These are phyloP conservation scores for Morinoia aosen DNA, from an alignment of 2,888 invertebrate genomes.

Conservation along the genomic window DNA sequence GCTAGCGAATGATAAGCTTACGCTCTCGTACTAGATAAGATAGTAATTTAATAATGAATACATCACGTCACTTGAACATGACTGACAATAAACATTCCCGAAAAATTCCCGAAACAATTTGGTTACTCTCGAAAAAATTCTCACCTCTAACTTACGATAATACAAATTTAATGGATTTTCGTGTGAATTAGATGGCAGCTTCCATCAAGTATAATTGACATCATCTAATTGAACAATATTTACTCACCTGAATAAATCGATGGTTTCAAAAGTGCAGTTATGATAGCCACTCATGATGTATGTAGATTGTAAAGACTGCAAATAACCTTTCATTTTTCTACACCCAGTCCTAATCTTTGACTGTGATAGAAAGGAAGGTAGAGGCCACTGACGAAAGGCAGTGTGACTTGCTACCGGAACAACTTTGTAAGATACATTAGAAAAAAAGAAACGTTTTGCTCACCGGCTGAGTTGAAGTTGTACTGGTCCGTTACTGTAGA, in stretches of 20 bases:
- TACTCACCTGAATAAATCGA: too few relatives aligned
- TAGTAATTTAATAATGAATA: neutral
- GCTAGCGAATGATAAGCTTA: too few relatives aligned
- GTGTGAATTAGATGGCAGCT: neutral
- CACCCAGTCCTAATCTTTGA: too few relatives aligned
- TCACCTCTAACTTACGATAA: neutral
- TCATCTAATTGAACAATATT: neutral
- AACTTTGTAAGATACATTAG: neutral
- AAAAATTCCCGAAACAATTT: too few relatives aligned
- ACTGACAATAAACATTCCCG: neutral
- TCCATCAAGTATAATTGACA: neutral
- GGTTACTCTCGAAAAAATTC: neutral
- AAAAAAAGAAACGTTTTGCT: neutral
- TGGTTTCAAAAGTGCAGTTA: too few relatives aligned
- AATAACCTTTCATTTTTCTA: neutral
- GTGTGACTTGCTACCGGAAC: neutral
- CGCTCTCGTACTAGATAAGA: neutral
- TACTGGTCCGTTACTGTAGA: slow-evolving; percentile 43
- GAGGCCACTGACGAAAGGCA: too few relatives aligned
- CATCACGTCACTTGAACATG: neutral
- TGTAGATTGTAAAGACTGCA: neutral
- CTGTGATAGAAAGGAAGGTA: too few relatives aligned
- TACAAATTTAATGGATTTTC: neutral
- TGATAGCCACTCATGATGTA: neutral
- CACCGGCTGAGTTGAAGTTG: slow-evolving; percentile 46